Evolutionary conservation across 2,888 invertebrate genomes (phyloP), one percentile per base, ranked within the genome.

Genomic region (Vanessa cardui): DNA sequence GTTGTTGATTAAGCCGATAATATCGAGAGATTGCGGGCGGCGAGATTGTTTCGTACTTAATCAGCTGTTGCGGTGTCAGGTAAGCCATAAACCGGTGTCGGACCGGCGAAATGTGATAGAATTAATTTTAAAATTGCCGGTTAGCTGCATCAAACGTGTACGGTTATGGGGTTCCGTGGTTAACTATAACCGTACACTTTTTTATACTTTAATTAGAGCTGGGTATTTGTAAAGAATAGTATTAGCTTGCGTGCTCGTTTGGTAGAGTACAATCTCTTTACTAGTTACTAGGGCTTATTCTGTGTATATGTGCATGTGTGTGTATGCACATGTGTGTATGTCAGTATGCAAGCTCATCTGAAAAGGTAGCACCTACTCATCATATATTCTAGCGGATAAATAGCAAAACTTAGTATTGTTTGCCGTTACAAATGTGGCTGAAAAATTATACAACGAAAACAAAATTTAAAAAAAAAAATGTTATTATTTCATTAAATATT

Each of bases 81-180:
- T 50, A 52, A 58, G 60, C 47, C 54, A 82, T 81, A 79, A 82
- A 78, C 78, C 78, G 80, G 83, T 79, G 80, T 81, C 78, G 77
- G 81, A 66, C 54, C n/a, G 31, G 54, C 31, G 76, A 87, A 87
- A 86, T 86, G 83, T 83, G 87, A 86, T 87, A 85, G 85, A 89
- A 90, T 88, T 88, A 88, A 90, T 89, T 85, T 84, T 81, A 83
- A 89, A 89, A 89, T 89, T 88, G 84, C 83, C 78, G 85, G 86
- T 83, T 86, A 76, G 77, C 80, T 78, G 79, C 80, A 78, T 81
- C 81, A 83, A 81, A 81, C 77, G 76, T 78, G 77, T 70, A 78
- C 74, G 67, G 78, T 47, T 56, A 45, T 56, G 46, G 39, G n/a
- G 46, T 47, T 56, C 47, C 60, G 52, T 33, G n/a, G 46, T 20